Base-by-base conservation (phyloP, 1,140 invertebrate genomes). In the Aphelenchoides besseyi region DNA sequence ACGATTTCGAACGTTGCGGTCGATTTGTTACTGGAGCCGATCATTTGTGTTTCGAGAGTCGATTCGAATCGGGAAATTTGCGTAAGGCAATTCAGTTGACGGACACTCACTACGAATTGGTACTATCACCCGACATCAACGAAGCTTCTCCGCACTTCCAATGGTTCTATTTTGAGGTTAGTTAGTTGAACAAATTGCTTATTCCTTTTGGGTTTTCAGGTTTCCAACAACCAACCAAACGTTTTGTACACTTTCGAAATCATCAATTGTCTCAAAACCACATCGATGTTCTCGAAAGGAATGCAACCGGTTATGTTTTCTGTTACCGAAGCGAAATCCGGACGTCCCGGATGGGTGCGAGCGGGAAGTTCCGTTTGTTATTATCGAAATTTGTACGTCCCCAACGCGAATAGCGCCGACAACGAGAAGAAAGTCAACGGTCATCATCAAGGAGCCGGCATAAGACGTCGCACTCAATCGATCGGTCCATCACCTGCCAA, bases 31-130 rank as follows among this genome's bases (percentile, higher is more conserved):
- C 73, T 16, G 86, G 87, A 63, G 84, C 84, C 0, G 87, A 88
- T 61, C 86, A 88, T 75, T 86, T 97, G 16, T 87, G 88, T 70
- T 98, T 98, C 85, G 94, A 97, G 85, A 94, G 94, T 9, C 89
- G 94, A 75, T 98, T 98, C 85, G 95, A 98, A 86, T 92, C 91
- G 68, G 95, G 94, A 37, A 98, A 98, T 86, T 87, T 98, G 67
- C 90, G 93, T 2, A 95, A 94, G 89, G 94, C 91, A 1, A 91
- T 97, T 68, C 91, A 92, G 86, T 92, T 97, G 59, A 91, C 91
- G n/a, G 26, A 59, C 37, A 74, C 62, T 78, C 96, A 96, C 84
- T 98, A 98, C 85, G 94, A 98, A 86, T 87, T 98, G n/a, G 91
- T 96, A 79, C 86, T 98, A 32, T 89, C 92, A 67, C 91, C 92